Base-by-base conservation (phyloP, 1,140 invertebrate genomes). In the Ooceraea biroi region DNA sequence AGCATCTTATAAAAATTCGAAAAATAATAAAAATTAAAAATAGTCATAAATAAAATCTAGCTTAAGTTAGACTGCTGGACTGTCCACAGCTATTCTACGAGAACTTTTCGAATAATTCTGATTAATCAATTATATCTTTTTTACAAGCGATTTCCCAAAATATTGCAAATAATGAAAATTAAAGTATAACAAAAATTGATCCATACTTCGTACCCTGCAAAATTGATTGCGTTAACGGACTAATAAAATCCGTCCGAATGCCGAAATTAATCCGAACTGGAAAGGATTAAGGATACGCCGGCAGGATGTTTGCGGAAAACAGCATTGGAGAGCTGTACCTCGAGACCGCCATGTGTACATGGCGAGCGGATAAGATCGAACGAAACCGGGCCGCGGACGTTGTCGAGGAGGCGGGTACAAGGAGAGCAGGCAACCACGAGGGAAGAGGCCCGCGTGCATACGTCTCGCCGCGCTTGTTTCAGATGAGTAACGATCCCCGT, bases 401-500 rank as follows among this genome's bases (percentile, higher is more conserved):
- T 50, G 57, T 22, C 22, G 48, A 22, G 46, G 41, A 57, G 41
- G 63, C 65, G 74, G 52, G 74, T 61, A 10, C 58, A 25, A 25
- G 22, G 78, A n/a, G 8, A 11, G 25, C 57, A 12, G 10, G 61
- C n/a, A n/a, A 58, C 61, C n/a, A 27, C 19, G 25, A 55, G 46
- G 19, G 12, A 65, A 52, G 65, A 44, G 77, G 44, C 5, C 68
- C 11, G 72, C 60, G 41, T 44, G 36, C 41, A 55, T 66, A 60
- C 63, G 80, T 63, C 30, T 58, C 63, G 68, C 48, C 36, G 30
- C 41, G 48, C 63, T 74, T 88, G 83, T 87, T 87, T 87, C 68
- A 85, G 63, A 82, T 60, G 84, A 58, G 74, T 82, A 88, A 88
- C 72, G 84, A 86, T 73, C 55, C 11, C 11, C 25, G 84, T 84